Evolutionary conservation across 2,888 invertebrate species (phyloP).

Genomic region (Adelognathus sp.): DNA sequence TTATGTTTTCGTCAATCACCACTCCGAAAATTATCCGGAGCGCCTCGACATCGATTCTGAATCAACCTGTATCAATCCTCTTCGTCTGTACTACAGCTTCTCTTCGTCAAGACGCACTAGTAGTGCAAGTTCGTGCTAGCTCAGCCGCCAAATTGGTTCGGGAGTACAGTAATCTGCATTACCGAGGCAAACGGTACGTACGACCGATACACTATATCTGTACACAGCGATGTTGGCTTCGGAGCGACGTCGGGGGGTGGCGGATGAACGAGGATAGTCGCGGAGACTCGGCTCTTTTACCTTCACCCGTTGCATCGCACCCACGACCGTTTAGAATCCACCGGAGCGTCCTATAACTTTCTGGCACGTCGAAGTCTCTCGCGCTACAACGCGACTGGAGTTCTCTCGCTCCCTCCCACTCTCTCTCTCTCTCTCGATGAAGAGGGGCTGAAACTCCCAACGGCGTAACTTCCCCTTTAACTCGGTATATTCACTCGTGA

Average conservation of each 20-base stretch:
- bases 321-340: constrained; percentile 43
- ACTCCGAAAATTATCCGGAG: no score
- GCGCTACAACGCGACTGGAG: constrained; percentile 3
- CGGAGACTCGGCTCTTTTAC: background rate
- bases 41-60: no score
- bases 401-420: background rate
- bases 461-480: constrained; percentile 7
- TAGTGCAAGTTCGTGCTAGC: constrained; percentile 56
- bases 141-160: constrained; percentile 61
- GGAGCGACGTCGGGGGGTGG: background rate
- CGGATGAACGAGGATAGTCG: constrained; percentile 22
- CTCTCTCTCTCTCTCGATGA: background rate
- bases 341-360: constrained; percentile 35
- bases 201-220: background rate
- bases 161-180: constrained; percentile 63
- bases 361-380: constrained; percentile 4
- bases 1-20: no score
- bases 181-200: constrained; percentile 49
- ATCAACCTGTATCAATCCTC: no score
- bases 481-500: constrained; percentile 43
- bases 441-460: background rate
- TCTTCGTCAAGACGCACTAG: background rate
- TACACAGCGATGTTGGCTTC: background rate
- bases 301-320: constrained; percentile 3
- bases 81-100: background rate